A percentile compares a stretch with the other conserved stretches of the same genome.
Evolutionary conservation across 2,888 invertebrate genomes (phyloP).

Genomic region (Subacronicta megacephala): DNA sequence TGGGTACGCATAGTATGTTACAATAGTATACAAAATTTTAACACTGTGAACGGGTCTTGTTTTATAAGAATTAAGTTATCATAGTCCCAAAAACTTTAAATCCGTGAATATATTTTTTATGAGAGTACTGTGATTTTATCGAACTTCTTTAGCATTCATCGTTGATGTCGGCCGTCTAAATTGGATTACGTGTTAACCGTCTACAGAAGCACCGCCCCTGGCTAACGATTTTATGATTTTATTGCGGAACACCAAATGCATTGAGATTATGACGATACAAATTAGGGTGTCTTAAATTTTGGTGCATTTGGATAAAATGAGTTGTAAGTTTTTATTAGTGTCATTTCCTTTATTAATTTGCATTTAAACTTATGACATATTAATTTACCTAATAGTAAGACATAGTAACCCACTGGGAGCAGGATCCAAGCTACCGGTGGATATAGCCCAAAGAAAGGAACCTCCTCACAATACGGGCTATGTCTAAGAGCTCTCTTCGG

Average conservation of each 20-base stretch:
- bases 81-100: slow-evolving; percentile 2
- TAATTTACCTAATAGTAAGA: too few species aligned
- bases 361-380: too few species aligned
- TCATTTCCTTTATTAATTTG: too few species aligned
- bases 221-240: slow-evolving; percentile 85
- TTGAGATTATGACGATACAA: slow-evolving; percentile 72
- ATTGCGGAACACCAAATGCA: slow-evolving; percentile 76
- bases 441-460: too few species aligned
- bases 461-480: too few species aligned
- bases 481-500: too few species aligned
- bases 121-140: slow-evolving; percentile 74
- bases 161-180: slow-evolving; percentile 75
- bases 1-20: too few species aligned
- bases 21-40: too few species aligned
- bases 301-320: slow-evolving; percentile 33
- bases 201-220: slow-evolving; percentile 66
- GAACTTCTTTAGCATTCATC: slow-evolving; percentile 81
- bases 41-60: too few species aligned
- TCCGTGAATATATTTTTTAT: neutral
- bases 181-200: slow-evolving; percentile 86
- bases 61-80: too few species aligned
- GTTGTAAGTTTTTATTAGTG: slow-evolving; percentile 19
- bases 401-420: too few species aligned
- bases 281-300: slow-evolving; percentile 61
- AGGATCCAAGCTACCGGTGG: too few species aligned